Percentiles rank a stretch among this genome's conserved stretches.
Conservation (phyloP, 2,888 invertebrate genomes). For the Caenorhabditis sp. region DNA sequence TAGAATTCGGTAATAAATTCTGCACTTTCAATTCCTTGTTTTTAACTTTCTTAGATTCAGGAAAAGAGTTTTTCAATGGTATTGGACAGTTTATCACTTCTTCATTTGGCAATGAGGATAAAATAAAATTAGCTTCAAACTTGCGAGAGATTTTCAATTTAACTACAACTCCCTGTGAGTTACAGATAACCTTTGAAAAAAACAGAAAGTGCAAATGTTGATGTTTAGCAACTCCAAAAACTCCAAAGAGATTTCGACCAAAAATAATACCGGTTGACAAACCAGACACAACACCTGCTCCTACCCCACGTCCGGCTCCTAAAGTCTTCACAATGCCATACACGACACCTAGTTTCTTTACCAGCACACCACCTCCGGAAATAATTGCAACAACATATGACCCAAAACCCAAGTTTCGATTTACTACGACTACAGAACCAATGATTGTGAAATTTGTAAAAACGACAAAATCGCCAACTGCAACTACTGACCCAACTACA, state of each 20-base stretch:
- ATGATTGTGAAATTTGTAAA: slow-evolving; percentile 56
- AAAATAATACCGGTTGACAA: slow-evolving; percentile 61
- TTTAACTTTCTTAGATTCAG: slow-evolving; percentile 43
- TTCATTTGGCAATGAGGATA: slow-evolving; percentile 57
- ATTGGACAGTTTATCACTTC: slow-evolving; percentile 59
- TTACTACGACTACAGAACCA: slow-evolving; percentile 62
- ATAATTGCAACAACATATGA: slow-evolving; percentile 40
- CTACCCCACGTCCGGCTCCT: slow-evolving; percentile 25
- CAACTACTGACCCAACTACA: slow-evolving; percentile 37
- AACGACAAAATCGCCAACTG: slow-evolving; percentile 39
- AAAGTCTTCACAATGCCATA: slow-evolving; percentile 36
- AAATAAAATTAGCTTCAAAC: slow-evolving; percentile 56
- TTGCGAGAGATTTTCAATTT: slow-evolving; percentile 66
- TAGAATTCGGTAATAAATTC: slow-evolving; percentile 61
- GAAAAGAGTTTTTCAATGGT: slow-evolving; percentile 63
- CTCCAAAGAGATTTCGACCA: slow-evolving; percentile 50
- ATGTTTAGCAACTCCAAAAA: slow-evolving; percentile 36
- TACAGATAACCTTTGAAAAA: too few relatives aligned
- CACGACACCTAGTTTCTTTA: slow-evolving; percentile 37
- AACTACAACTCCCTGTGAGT: slow-evolving; percentile 54
- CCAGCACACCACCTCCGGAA: slow-evolving; percentile 36
- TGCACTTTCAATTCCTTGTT: too few relatives aligned
- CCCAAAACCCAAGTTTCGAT: slow-evolving; percentile 53
- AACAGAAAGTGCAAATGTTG: too few relatives aligned
- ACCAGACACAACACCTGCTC: slow-evolving; percentile 36